Base-by-base conservation (phyloP, 2,113 vertebrate species). In the Rhynchomys soricoides region DNA sequence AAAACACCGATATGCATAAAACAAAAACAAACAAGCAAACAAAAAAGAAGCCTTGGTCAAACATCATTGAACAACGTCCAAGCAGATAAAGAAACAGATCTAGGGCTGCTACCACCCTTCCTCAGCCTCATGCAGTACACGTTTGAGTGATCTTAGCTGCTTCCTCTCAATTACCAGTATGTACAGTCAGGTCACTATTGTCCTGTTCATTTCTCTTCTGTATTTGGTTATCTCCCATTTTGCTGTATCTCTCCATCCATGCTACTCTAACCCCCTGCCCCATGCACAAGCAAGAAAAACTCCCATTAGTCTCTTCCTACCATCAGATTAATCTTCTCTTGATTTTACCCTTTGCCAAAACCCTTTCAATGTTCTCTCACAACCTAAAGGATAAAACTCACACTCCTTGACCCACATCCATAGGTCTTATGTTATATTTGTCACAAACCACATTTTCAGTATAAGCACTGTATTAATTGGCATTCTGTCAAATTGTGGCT, bases 321-420 rank as follows among this genome's bases (percentile, higher is more conserved):
- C 48, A 75, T 34, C 75, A 96, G 52, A 83, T 94, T 90, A 48
- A 83, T 83, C 66, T 34, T 85, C 48, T 50, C 12, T 57, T 87
- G 10, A 71, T 34, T 50, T 57, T 86, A 77, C 43, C 37, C 9
- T 95, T 89, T 88, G 50, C 45, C 73, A 40, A 92, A 71, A 93
- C 37, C 19, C 45, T 85, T 90, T 37, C 75, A 93, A 34, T 68
- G 73, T 34, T 90, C 86, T 37, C n/a, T 31, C 26, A 48, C 3
- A 85, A 59, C 34, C 3, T 90, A 88, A 0, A 96, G 16, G 29
- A 91, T 43, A 87, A 95, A 93, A 19, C 4, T 88, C 48, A 90
- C 74, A 86, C 8, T 82, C 40, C 62, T 83, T 83, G 73, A 15
- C 21, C 40, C 9, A 45, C 62, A 3, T 62, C 16, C 13, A 12